A percentile compares a stretch with the other conserved stretches of the same genome.
Conservation (phyloP, 2,888 invertebrate species). For the Papilio gigon region DNA sequence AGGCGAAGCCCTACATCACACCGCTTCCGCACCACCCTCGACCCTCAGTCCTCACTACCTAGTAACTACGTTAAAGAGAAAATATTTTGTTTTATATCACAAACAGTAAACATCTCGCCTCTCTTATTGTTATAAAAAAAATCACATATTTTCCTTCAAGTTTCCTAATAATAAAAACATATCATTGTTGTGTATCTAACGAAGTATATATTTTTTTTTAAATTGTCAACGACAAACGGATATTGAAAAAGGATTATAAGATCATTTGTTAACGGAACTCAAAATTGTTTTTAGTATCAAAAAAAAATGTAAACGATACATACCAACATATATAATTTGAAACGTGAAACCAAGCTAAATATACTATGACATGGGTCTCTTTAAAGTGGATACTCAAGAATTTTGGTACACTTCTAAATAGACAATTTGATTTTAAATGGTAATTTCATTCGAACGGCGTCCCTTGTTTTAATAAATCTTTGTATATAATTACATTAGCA, state of each 20-base stretch:
- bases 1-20: conserved; percentile 54
- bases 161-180: no score
- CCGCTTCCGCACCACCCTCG: conserved; percentile 44
- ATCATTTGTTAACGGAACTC: conserved; percentile 56
- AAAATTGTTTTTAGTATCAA: conserved; percentile 35
- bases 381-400: conserved; percentile 19
- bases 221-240: conserved; percentile 9
- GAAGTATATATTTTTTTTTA: neutral
- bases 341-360: neutral
- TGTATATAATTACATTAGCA: conserved; percentile 11
- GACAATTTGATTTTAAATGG: conserved; percentile 31
- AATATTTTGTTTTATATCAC: neutral
- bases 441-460: conserved; percentile 25
- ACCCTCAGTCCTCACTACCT: conserved; percentile 14
- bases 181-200: no score
- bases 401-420: conserved; percentile 24
- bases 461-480: neutral
- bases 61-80: conserved; percentile 1
- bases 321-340: neutral
- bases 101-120: neutral
- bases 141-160: no score
- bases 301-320: conserved; percentile 39
- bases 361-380: neutral
- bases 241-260: conserved; percentile 45
- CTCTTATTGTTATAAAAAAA: no score